Evolutionary conservation across 2,888 invertebrate species (phyloP), one percentile per base, ranked within the genome.

Genomic region (Agonopterix subpropinquella): DNA sequence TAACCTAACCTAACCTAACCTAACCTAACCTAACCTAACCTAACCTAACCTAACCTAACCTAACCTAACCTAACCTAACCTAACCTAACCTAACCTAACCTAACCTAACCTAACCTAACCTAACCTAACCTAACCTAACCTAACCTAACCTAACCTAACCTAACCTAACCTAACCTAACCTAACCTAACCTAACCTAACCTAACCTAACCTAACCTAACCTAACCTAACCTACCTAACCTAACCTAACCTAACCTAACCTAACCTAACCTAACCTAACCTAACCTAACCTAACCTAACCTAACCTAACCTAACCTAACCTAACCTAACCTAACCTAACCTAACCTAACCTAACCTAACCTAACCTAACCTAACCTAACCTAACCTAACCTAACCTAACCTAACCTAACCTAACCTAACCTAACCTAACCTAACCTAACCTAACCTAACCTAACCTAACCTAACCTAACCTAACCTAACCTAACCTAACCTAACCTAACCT

Each of bases 381-480:
- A 13, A 13, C 13, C 13, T 13, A 13, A 13, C 13, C 13, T 13
- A 13, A 13, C 13, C 13, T 13, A 13, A 13, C 13, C 13, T 13
- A 13, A 13, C 13, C 13, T 13, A 13, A 13, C 13, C 13, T 13
- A 13, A 13, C 13, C 13, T 13, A 13, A 13, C 13, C 53, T 54
- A 56, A 56, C 58, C 55, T 56, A 54, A 56, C 56, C 56, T 52
- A 53, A 53, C 53, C 52, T 51, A 53, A 52, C 56, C 53, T 52
- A 53, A 52, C 56, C 54, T 53, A 53, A 54, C 54, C 53, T 53
- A 53, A 53, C 53, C 55, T 57, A 57, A 57, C 57, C 57, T 57
- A 55, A 53, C 53, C 52, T 55, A 56, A 55, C 58, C 56, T 55
- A 53, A 53, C 57, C 56, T 59, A 55, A 54, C 57, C 55, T 53